phyloP scores from a whole-genome alignment of 2,888 invertebrate genomes.

The Campopleginae sp. region DNA sequence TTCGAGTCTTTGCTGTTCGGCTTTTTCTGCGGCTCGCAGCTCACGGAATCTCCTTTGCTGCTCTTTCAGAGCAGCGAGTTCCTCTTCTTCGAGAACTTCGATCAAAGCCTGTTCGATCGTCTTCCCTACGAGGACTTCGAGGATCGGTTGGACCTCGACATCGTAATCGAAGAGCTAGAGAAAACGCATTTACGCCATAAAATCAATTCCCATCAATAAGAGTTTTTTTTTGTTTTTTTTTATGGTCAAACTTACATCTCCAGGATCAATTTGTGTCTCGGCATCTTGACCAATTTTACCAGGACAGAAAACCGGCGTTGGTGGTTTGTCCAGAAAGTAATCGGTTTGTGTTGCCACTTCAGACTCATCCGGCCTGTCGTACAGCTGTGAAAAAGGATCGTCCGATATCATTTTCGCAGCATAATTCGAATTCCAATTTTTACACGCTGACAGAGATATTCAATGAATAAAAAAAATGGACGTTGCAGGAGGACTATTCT shows the following conservation, averaged over 20 bases:
- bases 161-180: constrained; percentile 95
- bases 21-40: constrained; percentile 92
- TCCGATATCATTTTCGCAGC: neutral
- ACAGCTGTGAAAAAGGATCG: constrained; percentile 84
- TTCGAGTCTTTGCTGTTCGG: constrained; percentile 92
- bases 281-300: constrained; percentile 92
- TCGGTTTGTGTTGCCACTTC: constrained; percentile 95
- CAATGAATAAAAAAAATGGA: no score
- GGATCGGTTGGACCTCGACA: constrained; percentile 94
- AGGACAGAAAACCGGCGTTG: constrained; percentile 91
- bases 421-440: neutral
- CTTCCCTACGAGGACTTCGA: constrained; percentile 95
- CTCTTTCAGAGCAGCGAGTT: constrained; percentile 91
- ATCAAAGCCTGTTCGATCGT: constrained; percentile 95
- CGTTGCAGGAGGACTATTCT: no score
- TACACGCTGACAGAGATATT: no score
- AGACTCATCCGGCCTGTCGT: constrained; percentile 90
- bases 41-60: constrained; percentile 91
- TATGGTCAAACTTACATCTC: constrained; percentile 88
- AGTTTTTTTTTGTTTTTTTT: neutral
- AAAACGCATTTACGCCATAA: neutral
- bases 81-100: constrained; percentile 97
- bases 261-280: constrained; percentile 94
- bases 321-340: constrained; percentile 92
- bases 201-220: neutral